Percentiles rank a stretch among this genome's conserved stretches.
Evolutionary conservation across 1,140 invertebrate genomes (phyloP).

Genomic region (Bombus sylvicola): DNA sequence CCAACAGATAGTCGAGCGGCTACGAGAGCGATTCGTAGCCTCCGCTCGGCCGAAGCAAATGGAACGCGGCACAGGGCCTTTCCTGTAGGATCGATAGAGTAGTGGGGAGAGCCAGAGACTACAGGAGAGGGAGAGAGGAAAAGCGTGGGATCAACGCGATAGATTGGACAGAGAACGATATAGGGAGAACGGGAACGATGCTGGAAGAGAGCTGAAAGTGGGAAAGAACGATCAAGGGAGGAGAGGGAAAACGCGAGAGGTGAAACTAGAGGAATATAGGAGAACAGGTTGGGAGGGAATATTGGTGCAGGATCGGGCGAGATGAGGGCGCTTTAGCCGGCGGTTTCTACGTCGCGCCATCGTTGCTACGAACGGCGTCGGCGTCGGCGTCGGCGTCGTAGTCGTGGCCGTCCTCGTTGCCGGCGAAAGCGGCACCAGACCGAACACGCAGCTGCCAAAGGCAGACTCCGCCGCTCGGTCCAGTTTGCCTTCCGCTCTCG

Average conservation of each 20-base stretch:
- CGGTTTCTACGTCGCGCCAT: constrained; percentile 69
- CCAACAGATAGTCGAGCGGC: constrained; percentile 14
- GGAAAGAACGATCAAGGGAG: not conserved
- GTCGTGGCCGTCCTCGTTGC: constrained; percentile 59
- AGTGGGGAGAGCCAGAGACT: constrained; percentile 53
- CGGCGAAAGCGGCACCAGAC: constrained; percentile 64
- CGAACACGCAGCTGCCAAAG: constrained; percentile 60
- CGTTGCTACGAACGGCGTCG: constrained; percentile 73
- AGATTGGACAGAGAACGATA: not conserved
- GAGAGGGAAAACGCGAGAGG: constrained; percentile 34
- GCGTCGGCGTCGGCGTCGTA: constrained; percentile 60
- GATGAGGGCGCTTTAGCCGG: constrained; percentile 66
- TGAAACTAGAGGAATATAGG: constrained; percentile 45
- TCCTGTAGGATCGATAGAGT: constrained; percentile 73
- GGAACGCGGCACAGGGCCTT: constrained; percentile 65
- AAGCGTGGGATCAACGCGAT: constrained; percentile 13
- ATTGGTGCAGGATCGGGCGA: constrained; percentile 49
- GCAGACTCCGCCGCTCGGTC: constrained; percentile 64
- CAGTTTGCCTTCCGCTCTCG: constrained; percentile 66
- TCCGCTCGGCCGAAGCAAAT: constrained; percentile 67
- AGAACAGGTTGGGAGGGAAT: constrained; percentile 56
- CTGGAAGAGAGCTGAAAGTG: constrained; percentile 15
- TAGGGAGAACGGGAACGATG: not conserved
- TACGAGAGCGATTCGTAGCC: constrained; percentile 63
- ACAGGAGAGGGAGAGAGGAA: not conserved